Conservation (phyloP, 2,113 vertebrate species). For the Bostrychus sinensis region DNA sequence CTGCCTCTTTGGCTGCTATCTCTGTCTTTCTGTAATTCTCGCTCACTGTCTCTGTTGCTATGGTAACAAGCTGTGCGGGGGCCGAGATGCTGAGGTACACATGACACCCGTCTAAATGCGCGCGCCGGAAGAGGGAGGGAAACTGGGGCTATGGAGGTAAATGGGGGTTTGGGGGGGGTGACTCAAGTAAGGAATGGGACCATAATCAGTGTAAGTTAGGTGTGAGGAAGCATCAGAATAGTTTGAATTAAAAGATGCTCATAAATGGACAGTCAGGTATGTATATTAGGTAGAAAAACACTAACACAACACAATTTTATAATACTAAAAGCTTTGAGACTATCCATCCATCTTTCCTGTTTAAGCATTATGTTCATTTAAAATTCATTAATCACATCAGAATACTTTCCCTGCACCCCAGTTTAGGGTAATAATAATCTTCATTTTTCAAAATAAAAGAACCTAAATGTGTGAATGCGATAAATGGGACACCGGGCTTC, state of each 20-base stretch:
- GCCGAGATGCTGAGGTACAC: conserved; percentile 66
- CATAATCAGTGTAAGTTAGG: too few species aligned
- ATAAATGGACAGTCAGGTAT: too few species aligned
- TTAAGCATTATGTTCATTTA: too few species aligned
- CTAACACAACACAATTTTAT: too few species aligned
- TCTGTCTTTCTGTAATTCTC: conserved; percentile 55
- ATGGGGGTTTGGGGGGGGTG: conserved; percentile 12
- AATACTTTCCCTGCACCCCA: too few species aligned
- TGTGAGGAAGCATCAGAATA: too few species aligned
- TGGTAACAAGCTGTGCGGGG: conserved; percentile 75
- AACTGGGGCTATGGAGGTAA: conserved; percentile 41
- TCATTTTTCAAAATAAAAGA: background rate
- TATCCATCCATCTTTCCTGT: too few species aligned
- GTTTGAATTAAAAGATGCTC: too few species aligned
- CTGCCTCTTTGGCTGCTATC: conserved; percentile 20
- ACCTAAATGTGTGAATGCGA: conserved; percentile 4
- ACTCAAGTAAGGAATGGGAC: background rate
- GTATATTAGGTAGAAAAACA: too few species aligned
- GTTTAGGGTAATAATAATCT: too few species aligned
- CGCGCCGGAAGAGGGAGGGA: conserved; percentile 44
- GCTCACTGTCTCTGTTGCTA: conserved; percentile 62
- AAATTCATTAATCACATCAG: conserved; percentile 2
- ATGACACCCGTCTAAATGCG: conserved; percentile 57
- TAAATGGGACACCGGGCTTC: background rate
- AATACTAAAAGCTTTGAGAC: too few species aligned